Evolutionary conservation across 1,140 invertebrate species (phyloP).

Genomic region (Drosophila tropicalis): DNA sequence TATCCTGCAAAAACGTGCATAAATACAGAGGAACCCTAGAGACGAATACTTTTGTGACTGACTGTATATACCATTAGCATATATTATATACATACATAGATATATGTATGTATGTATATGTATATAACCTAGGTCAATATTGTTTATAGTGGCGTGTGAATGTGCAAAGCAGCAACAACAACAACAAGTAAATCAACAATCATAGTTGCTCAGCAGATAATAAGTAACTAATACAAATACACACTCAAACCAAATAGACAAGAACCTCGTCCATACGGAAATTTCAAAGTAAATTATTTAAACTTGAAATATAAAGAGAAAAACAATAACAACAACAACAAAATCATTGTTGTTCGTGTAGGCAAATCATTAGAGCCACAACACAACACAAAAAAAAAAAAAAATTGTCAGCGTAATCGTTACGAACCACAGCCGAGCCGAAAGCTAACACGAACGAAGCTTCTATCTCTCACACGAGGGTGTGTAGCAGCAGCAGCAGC

Average conservation of each 20-base stretch:
- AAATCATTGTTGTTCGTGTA: background rate
- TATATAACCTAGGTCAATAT: constrained; percentile 82
- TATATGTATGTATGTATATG: constrained; percentile 12
- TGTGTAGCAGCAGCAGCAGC: no score
- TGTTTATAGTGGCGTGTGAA: constrained; percentile 81
- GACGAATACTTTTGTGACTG: no score
- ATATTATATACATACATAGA: constrained; percentile 11
- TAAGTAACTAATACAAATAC: constrained; percentile 49
- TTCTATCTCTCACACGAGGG: no score
- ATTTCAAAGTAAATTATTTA: constrained; percentile 30
- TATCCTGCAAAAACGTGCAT: no score
- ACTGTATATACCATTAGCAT: background rate
- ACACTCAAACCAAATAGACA: constrained; percentile 26
- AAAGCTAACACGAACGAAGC: background rate
- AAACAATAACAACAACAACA: background rate
- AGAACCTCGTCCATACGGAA: constrained; percentile 41
- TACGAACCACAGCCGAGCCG: background rate
- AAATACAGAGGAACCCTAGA: no score
- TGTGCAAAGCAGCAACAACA: constrained; percentile 58
- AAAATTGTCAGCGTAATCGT: constrained; percentile 2
- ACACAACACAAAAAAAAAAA: background rate
- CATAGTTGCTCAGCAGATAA: constrained; percentile 60
- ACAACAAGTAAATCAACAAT: constrained; percentile 44
- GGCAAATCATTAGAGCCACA: constrained; percentile 10
- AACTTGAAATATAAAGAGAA: constrained; percentile 13